Percentiles rank a stretch among this genome's conserved stretches.
phyloP scores from a whole-genome alignment of 1,140 invertebrate species.

The Drosophila novamexicana region DNA sequence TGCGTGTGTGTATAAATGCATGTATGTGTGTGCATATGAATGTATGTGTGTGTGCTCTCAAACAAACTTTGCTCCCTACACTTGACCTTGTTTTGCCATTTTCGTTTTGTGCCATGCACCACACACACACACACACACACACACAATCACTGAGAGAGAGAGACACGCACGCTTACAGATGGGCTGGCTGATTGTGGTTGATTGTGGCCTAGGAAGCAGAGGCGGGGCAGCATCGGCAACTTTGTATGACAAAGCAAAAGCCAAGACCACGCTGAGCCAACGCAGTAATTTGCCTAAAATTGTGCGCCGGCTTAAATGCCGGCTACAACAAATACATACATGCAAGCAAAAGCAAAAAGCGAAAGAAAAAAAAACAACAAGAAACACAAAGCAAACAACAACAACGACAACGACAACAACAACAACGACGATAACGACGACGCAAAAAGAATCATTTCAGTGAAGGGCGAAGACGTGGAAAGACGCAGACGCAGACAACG shows the following conservation, averaged over 20 bases:
- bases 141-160: constrained; percentile 5
- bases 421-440: not conserved
- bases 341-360: constrained; percentile 17
- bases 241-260: constrained; percentile 61
- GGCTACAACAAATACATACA: constrained; percentile 30
- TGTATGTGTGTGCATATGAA: constrained; percentile 13
- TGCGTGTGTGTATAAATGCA: not conserved
- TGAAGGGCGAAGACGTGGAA: constrained; percentile 49
- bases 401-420: constrained; percentile 8
- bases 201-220: constrained; percentile 34
- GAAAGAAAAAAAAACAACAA: constrained; percentile 8
- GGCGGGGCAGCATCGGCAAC: constrained; percentile 40
- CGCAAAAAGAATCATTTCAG: constrained; percentile 33
- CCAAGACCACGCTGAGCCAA: constrained; percentile 53
- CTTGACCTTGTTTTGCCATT: constrained; percentile 81
- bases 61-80: constrained; percentile 82
- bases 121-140: constrained; percentile 29
- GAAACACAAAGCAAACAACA: constrained; percentile 26
- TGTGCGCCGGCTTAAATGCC: constrained; percentile 61
- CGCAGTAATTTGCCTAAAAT: constrained; percentile 64
- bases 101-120: constrained; percentile 66
- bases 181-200: constrained; percentile 63
- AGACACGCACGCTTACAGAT: constrained; percentile 36
- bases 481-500: constrained; percentile 36
- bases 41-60: constrained; percentile 59